A percentile compares a stretch with the other conserved stretches of the same genome.
phyloP scores from a whole-genome alignment of 2,888 invertebrate genomes.

The Argyra leucocephala region DNA sequence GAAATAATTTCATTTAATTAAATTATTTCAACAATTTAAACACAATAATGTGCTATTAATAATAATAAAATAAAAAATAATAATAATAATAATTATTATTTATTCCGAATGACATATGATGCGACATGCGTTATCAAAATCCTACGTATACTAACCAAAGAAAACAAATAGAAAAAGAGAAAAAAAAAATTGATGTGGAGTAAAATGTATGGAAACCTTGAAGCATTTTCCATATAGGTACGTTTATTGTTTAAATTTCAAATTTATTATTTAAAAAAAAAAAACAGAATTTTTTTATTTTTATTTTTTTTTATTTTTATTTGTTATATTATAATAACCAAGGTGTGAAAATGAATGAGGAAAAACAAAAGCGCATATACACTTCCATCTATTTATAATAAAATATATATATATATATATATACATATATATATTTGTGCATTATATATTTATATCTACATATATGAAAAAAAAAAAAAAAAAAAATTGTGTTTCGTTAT shows the following conservation, averaged over 20 bases:
- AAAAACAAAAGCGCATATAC: background rate
- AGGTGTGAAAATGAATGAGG: conserved; percentile 1
- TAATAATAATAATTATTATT: no score
- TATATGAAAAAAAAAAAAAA: no score
- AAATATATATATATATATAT: background rate
- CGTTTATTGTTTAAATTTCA: no score
- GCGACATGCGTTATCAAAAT: conserved; percentile 1
- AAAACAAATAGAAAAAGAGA: background rate
- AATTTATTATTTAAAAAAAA: no score
- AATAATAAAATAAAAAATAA: no score
- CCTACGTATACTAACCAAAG: background rate
- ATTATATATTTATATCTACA: no score
- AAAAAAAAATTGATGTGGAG: background rate
- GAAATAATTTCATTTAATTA: no score
- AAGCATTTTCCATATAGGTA: background rate
- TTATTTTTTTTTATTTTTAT: no score
- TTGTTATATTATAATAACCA: background rate
- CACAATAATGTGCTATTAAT: no score
- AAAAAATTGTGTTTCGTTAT: conserved; percentile 1
- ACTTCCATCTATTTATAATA: background rate
- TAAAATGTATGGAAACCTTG: background rate
- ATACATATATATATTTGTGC: no score
- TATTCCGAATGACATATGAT: background rate
- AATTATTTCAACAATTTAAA: no score
- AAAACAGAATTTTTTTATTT: no score